These are phyloP conservation scores for Tromatobia lineatoria DNA, from an alignment of 2,888 invertebrate genomes.

Conservation along the genomic window DNA sequence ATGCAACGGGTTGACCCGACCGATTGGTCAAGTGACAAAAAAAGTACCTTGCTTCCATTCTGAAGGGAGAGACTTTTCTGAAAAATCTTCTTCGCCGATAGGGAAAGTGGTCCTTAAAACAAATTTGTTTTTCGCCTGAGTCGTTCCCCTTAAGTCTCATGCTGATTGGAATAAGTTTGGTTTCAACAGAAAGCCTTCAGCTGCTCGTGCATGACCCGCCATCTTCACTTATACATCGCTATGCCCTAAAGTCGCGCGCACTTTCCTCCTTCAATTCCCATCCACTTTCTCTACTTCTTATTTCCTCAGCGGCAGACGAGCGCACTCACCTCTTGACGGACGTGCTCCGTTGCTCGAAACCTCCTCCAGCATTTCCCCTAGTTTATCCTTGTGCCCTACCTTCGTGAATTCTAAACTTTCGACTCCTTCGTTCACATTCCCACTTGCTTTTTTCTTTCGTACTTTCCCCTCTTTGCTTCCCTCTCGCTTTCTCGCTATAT, in stretches of 20 bases:
- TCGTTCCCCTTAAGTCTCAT: background rate
- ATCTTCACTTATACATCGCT: background rate
- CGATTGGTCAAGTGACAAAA: too few species aligned
- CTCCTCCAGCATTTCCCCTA: conserved; percentile 32
- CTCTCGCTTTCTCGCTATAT: conserved; percentile 31
- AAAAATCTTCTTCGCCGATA: too few species aligned
- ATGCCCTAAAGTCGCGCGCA: conserved; percentile 10
- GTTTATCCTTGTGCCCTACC: conserved; percentile 14
- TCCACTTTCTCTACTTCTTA: conserved; percentile 32
- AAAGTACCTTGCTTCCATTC: too few species aligned
- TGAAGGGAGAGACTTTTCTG: too few species aligned
- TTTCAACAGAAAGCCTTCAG: background rate
- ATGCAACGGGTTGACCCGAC: too few species aligned
- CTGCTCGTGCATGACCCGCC: background rate
- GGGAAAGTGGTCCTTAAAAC: too few species aligned
- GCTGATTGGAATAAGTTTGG: background rate
- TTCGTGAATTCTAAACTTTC: conserved; percentile 38
- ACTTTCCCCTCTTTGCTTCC: conserved; percentile 6
- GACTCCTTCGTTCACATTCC: conserved; percentile 37
- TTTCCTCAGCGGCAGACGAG: conserved; percentile 30
- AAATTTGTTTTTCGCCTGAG: too few species aligned
- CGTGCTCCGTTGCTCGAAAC: conserved; percentile 17
- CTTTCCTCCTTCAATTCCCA: conserved; percentile 13
- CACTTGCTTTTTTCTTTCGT: conserved; percentile 36
- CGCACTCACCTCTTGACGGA: conserved; percentile 36